Base-by-base conservation (phyloP, 2,113 vertebrate genomes). In the Xiphophorus hellerii region DNA sequence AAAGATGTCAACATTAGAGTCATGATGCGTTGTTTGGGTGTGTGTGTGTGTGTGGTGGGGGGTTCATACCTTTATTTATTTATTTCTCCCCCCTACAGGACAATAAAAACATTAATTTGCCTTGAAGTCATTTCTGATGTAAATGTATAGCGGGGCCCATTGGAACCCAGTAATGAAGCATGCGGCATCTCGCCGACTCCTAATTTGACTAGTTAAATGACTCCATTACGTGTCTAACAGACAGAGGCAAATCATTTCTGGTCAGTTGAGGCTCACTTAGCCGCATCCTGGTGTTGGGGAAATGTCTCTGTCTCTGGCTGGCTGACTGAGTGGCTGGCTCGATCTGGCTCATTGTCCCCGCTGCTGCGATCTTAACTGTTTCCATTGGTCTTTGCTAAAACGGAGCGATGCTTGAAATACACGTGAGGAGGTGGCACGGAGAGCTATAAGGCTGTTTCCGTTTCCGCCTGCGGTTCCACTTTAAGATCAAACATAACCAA, bases 141-240 rank as follows among this genome's bases (percentile, higher is more conserved):
- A 96, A 97, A 98, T 97, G 97, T 96, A 97, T 97, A 97, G 96
- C 96, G 96, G 96, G 96, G 96, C 96, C 96, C 97, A 97, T 97
- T 97, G 96, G 96, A 97, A 97, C 96, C 95, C 97, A 95, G 96
- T 98, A 98, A 98, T 98, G 98, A 99, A 98, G 97, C 97, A 97
- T 97, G 96, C 96, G 96, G 96, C 96, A 96, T 98, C 98, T 97
- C 96, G 95, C 96, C 95, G 95, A 96, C 96, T 96, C 96, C 96
- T 97, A 98, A 97, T 97, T 97, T 97, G 97, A 98, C 96, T 96
- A 97, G 97, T 98, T 99, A 98, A 98, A 99, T 97, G 97, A 99
- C 96, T 98, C 97, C 96, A 99, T 99, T 99, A 99, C 96, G 97
- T 96, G 97, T 97, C 96, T 97, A 98, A 99, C 97, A 99, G 97